These are phyloP conservation scores for Lutjanus erythropterus DNA, from an alignment of 2,113 vertebrate genomes.

Conservation along the genomic window DNA sequence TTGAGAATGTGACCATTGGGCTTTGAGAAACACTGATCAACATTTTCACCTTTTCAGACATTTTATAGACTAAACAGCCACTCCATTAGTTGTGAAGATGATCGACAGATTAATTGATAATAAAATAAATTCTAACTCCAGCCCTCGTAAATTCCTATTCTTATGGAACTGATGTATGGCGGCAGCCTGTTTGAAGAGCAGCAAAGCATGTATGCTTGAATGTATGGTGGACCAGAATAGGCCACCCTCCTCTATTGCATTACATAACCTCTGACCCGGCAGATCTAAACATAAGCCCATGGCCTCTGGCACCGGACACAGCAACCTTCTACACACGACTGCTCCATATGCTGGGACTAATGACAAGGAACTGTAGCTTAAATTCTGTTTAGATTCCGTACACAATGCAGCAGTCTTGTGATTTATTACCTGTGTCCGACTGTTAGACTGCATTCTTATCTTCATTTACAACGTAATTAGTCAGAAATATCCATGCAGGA, in stretches of 20 bases:
- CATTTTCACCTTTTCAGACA: too few relatives aligned
- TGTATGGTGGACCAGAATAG: constrained; percentile 64
- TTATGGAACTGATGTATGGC: background rate
- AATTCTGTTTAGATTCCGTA: background rate
- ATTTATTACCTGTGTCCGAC: background rate
- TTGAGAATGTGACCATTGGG: too few relatives aligned
- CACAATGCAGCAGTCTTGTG: background rate
- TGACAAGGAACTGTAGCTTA: background rate
- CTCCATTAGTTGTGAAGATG: too few relatives aligned
- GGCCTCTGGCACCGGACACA: background rate
- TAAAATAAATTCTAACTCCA: too few relatives aligned
- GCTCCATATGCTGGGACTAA: background rate
- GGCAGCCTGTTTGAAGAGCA: background rate
- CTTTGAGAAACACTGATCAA: too few relatives aligned
- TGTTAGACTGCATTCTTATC: background rate
- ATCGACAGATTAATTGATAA: too few relatives aligned
- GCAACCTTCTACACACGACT: background rate
- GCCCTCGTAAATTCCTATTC: too few relatives aligned
- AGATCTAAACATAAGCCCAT: constrained; percentile 57
- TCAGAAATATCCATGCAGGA: background rate
- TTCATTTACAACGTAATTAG: background rate
- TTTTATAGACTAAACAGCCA: too few relatives aligned
- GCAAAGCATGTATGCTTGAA: background rate
- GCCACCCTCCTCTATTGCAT: constrained; percentile 27
- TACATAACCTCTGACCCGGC: constrained; percentile 55